Conservation (phyloP, 2,797 vertebrate species). For the Falco columbarius region DNA sequence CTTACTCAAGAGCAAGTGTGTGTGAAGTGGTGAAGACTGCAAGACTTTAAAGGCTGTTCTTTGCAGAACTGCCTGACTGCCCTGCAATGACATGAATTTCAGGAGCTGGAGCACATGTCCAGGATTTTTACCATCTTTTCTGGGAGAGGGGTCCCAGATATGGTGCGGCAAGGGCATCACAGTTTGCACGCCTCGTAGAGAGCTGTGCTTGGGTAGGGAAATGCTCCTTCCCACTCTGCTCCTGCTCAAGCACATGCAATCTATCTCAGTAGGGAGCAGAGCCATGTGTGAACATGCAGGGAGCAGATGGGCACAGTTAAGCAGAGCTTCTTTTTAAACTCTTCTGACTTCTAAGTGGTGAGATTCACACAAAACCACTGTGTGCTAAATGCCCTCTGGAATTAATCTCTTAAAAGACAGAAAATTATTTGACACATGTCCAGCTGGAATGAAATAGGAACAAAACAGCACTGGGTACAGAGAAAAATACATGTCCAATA, state of each 20-base stretch:
- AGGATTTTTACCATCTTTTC: background rate
- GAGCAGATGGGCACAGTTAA: background rate
- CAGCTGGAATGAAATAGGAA: background rate
- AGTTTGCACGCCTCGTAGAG: background rate
- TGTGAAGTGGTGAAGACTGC: background rate
- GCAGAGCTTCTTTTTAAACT: background rate
- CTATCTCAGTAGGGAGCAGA: background rate
- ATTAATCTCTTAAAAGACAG: background rate
- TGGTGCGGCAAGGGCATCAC: background rate
- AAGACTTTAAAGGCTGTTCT: background rate
- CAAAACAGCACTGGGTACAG: background rate
- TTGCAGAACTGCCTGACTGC: background rate
- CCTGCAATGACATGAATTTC: rapidly evolving
- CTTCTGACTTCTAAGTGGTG: background rate
- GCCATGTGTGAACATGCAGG: background rate
- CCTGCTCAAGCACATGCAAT: background rate
- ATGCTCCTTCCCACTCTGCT: background rate
- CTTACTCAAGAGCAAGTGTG: background rate
- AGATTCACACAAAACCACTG: background rate
- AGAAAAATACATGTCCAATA: background rate
- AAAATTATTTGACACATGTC: background rate
- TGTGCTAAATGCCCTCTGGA: background rate
- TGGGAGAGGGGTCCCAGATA: background rate
- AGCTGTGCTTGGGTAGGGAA: background rate
- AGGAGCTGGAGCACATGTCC: background rate